Evolutionary conservation across 2,797 vertebrate species (phyloP), one percentile per base, ranked within the genome.

Genomic region (Hypotaenidia okinawae): DNA sequence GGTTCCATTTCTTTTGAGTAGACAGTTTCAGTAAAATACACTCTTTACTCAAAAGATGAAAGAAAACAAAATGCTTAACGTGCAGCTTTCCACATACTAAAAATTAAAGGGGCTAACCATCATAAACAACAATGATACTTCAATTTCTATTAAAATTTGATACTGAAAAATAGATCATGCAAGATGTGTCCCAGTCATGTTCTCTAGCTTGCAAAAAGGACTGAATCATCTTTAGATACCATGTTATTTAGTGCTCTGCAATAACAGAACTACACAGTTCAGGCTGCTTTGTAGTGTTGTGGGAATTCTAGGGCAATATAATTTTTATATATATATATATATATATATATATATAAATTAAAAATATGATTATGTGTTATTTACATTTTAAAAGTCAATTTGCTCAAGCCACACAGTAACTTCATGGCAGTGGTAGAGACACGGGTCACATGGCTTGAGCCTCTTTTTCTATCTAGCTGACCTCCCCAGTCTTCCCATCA

Each of bases 11-110:
- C 39, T 49, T 84, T 70, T 49, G 25, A 82, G 22, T 11, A 27
- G n/a, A 68, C 15, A 72, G 43, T 39, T 81, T 75, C 5, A 7
- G 41, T 32, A 35, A 55, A 33, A 63, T 69, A 18, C 37, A 52
- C n/a, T 49, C 17, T 75, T 55, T 62, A 54, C 35, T 35, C 7
- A 54, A 63, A 83, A 84, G 27, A 59, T 55, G 35, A 67, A 61
- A 32, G 30, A 45, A 68, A 73, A 32, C 9, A 58, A 59, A 73
- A 7, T 2, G 3, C 9, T 67, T 32, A 72, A 51, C 0, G 0
- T 57, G 19, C 10, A 45, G 35, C 76, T 93, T 84, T 74, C 57
- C 43, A 45, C 10, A 17, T 61, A 21, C 32, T 59, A 54, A 90
- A 90, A 82, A 13, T 52, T 59, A 39, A 89, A 57, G 13, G 10